Base-by-base conservation (phyloP, 1,140 invertebrate genomes). In the Hylyphantes graminicola region DNA sequence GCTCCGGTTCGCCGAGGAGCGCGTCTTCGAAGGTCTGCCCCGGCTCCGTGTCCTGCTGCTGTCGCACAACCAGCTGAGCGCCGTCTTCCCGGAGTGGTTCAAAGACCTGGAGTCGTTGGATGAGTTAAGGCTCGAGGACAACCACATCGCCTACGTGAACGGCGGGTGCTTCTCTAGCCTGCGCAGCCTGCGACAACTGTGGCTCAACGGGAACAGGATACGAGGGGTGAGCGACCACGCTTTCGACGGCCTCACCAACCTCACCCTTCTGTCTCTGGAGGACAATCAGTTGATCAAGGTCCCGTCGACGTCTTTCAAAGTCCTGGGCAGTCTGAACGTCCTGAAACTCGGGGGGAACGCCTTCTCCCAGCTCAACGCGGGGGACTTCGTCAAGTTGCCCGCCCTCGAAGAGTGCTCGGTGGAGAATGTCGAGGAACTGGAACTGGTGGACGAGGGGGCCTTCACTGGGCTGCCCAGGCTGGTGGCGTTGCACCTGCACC, bases 171-270 rank as follows among this genome's bases (percentile, higher is more conserved):
- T 97, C 88, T 93, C 95, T 54, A 93, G 93, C 86, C 94, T 94
- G 19, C 93, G 94, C 57, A 94, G 94, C 87, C 89, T 97, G 50
- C 92, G 94, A n/a, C 92, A 92, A 80, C 90, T 97, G 17, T 93
- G 95, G 90, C 90, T 97, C 85, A 93, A 94, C 15, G 91, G 92
- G 85, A 97, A 97, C 90, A 93, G 93, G 87, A 91, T 97, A 48
- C 94, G 94, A 0, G 94, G 96, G 76, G 89, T 97, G 59, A 95
- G 95, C 0, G 96, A 97, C 88, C 96, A 96, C 88, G 95, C 95
- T 3, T 97, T 97, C 89, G 94, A 94, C 0, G 94, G 94, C 86
- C 90, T 97, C 9, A 93, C 93, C 0, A 81, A 79, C 11, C 70
- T 89, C 10, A 76, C 86, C 21, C 50, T 61, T 2, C 77, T 89